phyloP scores from a whole-genome alignment of 2,113 vertebrate species.

The Paralichthys olivaceus region DNA sequence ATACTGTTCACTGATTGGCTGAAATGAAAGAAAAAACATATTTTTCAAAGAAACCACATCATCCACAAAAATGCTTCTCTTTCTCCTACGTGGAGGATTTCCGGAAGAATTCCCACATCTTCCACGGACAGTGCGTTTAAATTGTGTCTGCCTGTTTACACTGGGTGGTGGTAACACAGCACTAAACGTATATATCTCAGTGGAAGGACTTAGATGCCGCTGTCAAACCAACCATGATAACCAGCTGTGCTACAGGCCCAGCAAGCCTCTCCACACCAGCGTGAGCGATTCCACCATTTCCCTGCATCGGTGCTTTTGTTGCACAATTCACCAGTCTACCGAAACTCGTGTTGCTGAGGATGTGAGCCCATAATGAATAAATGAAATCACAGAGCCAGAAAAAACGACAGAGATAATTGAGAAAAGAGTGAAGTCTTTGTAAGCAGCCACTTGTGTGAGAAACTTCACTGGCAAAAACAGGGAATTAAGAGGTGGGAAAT shows the following conservation, averaged over 20 bases:
- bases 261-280: slow-evolving; percentile 42
- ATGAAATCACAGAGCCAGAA: slow-evolving; percentile 18
- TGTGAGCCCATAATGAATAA: slow-evolving; percentile 23
- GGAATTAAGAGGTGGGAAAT: background rate
- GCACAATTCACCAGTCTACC: slow-evolving; percentile 59
- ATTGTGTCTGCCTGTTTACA: slow-evolving; percentile 13
- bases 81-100: background rate
- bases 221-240: slow-evolving; percentile 53
- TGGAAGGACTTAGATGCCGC: background rate
- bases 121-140: slow-evolving; percentile 30
- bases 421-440: background rate
- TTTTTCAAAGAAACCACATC: slow-evolving; percentile 33
- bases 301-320: slow-evolving; percentile 47
- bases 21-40: slow-evolving; percentile 13
- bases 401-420: background rate
- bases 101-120: background rate
- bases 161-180: background rate
- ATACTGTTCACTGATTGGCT: slow-evolving; percentile 48
- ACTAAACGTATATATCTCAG: slow-evolving; percentile 9
- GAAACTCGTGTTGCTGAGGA: slow-evolving; percentile 47
- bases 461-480: background rate
- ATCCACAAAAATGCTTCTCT: slow-evolving; percentile 16
- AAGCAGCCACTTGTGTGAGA: background rate
- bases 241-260: slow-evolving; percentile 37
- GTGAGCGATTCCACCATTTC: slow-evolving; percentile 62